Evolutionary conservation across 1,140 invertebrate genomes (phyloP).

Genomic region (Thrips palmi): DNA sequence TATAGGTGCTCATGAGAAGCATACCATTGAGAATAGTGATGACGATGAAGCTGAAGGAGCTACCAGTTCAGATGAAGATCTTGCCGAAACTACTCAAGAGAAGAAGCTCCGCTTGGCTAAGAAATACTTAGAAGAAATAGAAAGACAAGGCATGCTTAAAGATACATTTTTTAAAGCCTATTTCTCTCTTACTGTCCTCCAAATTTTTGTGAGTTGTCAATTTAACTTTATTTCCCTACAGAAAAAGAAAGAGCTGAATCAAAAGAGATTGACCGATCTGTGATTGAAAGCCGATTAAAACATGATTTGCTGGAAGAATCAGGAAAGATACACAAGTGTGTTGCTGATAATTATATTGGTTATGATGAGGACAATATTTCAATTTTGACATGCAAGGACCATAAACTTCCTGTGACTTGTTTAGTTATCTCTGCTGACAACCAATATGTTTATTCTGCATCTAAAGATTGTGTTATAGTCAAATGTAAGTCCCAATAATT

Average conservation of each 20-base stretch:
- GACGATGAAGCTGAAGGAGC: not conserved
- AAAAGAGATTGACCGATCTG: conserved; percentile 44
- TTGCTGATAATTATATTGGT: conserved; percentile 45
- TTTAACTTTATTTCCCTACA: conserved; percentile 21
- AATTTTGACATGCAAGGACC: conserved; percentile 50
- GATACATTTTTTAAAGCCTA: not conserved
- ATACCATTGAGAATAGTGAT: not conserved
- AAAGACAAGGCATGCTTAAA: conserved; percentile 42
- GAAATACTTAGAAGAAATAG: conserved; percentile 70
- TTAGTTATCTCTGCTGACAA: conserved; percentile 58
- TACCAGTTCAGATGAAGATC: conserved; percentile 36
- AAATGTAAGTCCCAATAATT: too few relatives aligned
- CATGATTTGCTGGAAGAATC: conserved; percentile 72
- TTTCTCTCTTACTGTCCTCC: conserved; percentile 6
- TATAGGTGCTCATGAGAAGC: too few relatives aligned
- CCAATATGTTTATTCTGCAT: conserved; percentile 58
- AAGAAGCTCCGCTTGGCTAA: conserved; percentile 77
- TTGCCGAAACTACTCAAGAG: conserved; percentile 68
- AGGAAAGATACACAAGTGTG: conserved; percentile 49
- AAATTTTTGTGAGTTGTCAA: conserved; percentile 9
- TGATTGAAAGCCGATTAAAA: conserved; percentile 49
- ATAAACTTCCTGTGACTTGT: conserved; percentile 64
- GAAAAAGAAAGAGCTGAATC: conserved; percentile 47
- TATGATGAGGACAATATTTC: conserved; percentile 27
- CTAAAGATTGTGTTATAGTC: conserved; percentile 72